Percentiles rank a stretch among this genome's conserved stretches.
phyloP scores from a whole-genome alignment of 2,888 invertebrate genomes.

The Cephus rjabovi region DNA sequence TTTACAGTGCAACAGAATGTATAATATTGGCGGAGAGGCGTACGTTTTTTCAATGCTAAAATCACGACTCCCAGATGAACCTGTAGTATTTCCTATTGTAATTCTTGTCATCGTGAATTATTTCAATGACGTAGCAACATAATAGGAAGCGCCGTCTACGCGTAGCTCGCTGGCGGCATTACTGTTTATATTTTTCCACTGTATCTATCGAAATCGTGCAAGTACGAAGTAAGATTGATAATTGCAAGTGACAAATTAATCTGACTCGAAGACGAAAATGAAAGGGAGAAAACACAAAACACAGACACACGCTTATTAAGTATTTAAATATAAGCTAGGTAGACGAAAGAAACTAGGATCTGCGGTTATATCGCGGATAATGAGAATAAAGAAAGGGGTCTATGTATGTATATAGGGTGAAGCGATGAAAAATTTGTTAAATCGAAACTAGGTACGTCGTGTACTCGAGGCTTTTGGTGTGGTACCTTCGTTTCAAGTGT shows the following conservation, averaged over 20 bases:
- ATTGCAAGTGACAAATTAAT: conserved; percentile 12
- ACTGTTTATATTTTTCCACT: conserved; percentile 37
- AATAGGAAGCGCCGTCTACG: neutral
- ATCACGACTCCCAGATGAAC: neutral
- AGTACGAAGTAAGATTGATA: conserved; percentile 14
- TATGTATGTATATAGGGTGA: neutral
- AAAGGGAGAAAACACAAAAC: neutral
- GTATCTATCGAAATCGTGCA: conserved; percentile 10
- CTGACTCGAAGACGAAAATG: neutral
- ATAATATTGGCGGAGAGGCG: neutral
- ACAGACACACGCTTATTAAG: conserved; percentile 30
- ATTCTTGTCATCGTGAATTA: neutral
- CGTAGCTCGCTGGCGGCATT: neutral
- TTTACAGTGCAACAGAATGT: neutral
- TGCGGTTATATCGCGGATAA: neutral
- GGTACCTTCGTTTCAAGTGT: neutral
- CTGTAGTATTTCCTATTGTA: neutral
- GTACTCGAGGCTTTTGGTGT: neutral
- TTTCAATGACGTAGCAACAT: neutral
- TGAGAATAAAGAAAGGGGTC: neutral
- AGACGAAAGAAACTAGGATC: conserved; percentile 2
- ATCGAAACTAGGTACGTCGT: neutral
- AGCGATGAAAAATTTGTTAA: neutral
- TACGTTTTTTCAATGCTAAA: neutral
- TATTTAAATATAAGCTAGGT: conserved; percentile 18